Evolutionary conservation across 2,797 vertebrate species (phyloP).

Genomic region (Cottoperca gobio): DNA sequence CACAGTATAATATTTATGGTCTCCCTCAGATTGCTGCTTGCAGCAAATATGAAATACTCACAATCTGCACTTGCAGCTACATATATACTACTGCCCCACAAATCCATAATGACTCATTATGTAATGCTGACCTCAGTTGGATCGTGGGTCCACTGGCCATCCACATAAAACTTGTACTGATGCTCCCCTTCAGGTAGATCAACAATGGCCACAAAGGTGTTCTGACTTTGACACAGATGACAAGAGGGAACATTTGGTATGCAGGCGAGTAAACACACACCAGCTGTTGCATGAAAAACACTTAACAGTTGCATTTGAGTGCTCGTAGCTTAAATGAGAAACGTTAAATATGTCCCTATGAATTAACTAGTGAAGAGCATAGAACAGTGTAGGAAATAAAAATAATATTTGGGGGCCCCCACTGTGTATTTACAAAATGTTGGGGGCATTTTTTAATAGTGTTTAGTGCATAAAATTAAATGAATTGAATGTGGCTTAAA

Average conservation of each 20-base stretch:
- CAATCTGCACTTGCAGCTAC: background rate
- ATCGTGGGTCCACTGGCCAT: slow-evolving; percentile 98
- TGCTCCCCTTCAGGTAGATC: slow-evolving; percentile 98
- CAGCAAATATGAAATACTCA: background rate
- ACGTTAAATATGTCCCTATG: background rate
- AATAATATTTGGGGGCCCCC: too few relatives aligned
- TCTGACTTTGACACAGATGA: slow-evolving; percentile 87
- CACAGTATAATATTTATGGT: background rate
- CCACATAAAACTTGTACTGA: slow-evolving; percentile 98
- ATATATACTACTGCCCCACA: background rate
- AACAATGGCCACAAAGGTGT: slow-evolving; percentile 97
- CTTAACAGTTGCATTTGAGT: background rate
- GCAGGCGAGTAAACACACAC: background rate
- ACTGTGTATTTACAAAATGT: too few relatives aligned
- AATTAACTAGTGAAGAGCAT: background rate
- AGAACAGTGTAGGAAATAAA: too few relatives aligned
- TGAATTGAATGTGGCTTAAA: too few relatives aligned
- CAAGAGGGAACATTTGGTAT: slow-evolving; percentile 4
- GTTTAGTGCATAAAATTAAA: too few relatives aligned
- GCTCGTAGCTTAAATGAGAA: background rate
- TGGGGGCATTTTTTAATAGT: too few relatives aligned
- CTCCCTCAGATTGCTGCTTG: slow-evolving; percentile 4
- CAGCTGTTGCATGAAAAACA: background rate
- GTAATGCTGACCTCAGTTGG: slow-evolving; percentile 89
- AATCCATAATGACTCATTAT: background rate